A percentile compares a stretch with the other conserved stretches of the same genome.
Evolutionary conservation across 2,797 vertebrate genomes (phyloP).

Genomic region (Benthosema pterotum): DNA sequence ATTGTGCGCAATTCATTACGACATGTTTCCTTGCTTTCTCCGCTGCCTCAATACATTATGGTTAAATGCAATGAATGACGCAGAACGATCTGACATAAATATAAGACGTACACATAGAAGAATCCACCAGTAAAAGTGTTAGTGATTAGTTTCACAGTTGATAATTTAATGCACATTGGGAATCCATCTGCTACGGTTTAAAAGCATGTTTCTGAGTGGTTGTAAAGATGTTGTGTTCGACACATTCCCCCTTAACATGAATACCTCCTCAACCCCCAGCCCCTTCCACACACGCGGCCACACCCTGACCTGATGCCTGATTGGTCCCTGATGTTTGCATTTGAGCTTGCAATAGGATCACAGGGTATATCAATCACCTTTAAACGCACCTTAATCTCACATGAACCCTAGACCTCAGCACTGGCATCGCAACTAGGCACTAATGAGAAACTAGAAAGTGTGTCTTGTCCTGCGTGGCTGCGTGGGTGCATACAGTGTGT

Average conservation of each 20-base stretch:
- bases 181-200: constrained; percentile 47
- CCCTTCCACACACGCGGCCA: constrained; percentile 19
- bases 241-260: constrained; percentile 19
- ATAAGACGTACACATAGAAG: not conserved
- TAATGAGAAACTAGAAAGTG: constrained; percentile 67
- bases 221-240: constrained; percentile 34
- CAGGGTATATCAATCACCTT: constrained; percentile 48
- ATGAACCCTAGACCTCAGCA: constrained; percentile 27
- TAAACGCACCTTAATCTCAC: constrained; percentile 39
- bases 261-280: constrained; percentile 15
- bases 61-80: not conserved
- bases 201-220: constrained; percentile 31
- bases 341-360: constrained; percentile 39
- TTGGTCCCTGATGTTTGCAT: constrained; percentile 50
- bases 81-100: not conserved
- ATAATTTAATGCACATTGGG: constrained; percentile 14
- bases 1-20: too few relatives aligned
- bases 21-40: not conserved
- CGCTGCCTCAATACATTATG: constrained; percentile 2
- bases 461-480: not conserved
- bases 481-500: constrained; percentile 21
- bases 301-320: constrained; percentile 60
- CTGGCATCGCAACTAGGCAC: constrained; percentile 46
- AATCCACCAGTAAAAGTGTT: constrained; percentile 2
- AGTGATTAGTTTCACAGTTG: constrained; percentile 23